Conservation (phyloP, 2,888 invertebrate species). For the Sarcophaga caerulescens region DNA sequence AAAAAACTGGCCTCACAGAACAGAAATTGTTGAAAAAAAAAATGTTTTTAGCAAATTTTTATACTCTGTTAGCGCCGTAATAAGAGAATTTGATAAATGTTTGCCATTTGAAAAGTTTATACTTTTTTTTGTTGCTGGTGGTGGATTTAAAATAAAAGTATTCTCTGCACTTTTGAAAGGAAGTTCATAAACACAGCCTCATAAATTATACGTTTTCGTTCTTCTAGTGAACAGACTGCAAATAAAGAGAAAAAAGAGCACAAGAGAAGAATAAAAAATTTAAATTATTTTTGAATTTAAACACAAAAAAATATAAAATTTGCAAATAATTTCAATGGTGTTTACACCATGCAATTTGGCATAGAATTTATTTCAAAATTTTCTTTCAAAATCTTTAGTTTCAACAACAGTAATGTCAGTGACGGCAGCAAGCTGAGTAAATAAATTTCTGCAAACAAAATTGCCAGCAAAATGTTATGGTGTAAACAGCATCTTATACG, state of each 20-base stretch:
- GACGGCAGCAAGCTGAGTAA: too few species aligned
- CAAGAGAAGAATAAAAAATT: not conserved
- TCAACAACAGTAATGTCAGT: too few species aligned
- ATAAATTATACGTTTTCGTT: slow-evolving; percentile 11
- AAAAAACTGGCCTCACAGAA: not conserved
- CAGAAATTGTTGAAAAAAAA: not conserved
- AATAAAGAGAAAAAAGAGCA: slow-evolving; percentile 26
- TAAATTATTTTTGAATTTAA: not conserved
- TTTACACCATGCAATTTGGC: too few species aligned
- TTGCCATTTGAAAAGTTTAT: not conserved
- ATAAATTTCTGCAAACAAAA: too few species aligned
- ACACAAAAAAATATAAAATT: too few species aligned
- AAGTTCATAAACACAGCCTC: slow-evolving; percentile 48
- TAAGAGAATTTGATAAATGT: slow-evolving; percentile 50
- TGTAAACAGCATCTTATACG: too few species aligned
- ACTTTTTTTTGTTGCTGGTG: slow-evolving; percentile 2
- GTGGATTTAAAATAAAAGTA: not conserved
- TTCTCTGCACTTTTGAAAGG: not conserved
- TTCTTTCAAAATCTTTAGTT: too few species aligned
- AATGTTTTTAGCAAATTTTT: slow-evolving; percentile 12
- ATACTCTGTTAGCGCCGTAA: slow-evolving; percentile 16
- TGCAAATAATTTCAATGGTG: too few species aligned
- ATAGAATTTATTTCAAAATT: too few species aligned
- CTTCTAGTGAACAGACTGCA: slow-evolving; percentile 8
- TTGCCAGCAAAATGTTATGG: too few species aligned